Conservation (phyloP, 2,113 vertebrate genomes). For the Oncorhynchus nerka region DNA sequence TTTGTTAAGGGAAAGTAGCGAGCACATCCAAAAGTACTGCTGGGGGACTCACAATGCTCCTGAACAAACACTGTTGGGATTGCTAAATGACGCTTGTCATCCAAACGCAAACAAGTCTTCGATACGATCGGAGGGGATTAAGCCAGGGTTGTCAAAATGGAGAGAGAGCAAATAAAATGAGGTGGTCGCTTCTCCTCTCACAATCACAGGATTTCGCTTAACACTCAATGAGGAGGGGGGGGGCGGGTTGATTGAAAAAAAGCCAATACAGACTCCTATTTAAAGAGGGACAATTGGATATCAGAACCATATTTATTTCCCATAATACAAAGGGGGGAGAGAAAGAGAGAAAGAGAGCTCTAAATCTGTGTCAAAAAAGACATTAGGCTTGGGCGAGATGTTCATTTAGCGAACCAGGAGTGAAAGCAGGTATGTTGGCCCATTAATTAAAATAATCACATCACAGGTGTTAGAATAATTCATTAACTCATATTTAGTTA, state of each 20-base stretch:
- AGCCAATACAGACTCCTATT: conserved; percentile 32
- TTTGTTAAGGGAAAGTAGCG: conserved; percentile 41
- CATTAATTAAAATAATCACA: conserved; percentile 81
- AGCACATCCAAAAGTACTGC: conserved; percentile 28
- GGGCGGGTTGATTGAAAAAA: conserved; percentile 25
- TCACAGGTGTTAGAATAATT: conserved; percentile 79
- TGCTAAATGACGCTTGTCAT: conserved; percentile 56
- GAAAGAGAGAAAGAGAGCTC: conserved; percentile 41
- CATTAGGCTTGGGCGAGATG: conserved; percentile 60
- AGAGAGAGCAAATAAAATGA: conserved; percentile 33
- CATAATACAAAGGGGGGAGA: conserved; percentile 43
- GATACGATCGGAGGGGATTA: conserved; percentile 38
- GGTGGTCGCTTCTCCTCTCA: conserved; percentile 12
- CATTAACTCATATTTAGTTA: conserved; percentile 81
- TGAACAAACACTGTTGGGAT: conserved; percentile 49
- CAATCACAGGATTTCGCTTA: conserved; percentile 40
- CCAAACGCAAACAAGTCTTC: conserved; percentile 50
- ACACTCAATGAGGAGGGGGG: conserved; percentile 41
- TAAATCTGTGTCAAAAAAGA: conserved; percentile 71
- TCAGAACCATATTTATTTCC: conserved; percentile 63
- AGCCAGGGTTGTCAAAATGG: conserved; percentile 44
- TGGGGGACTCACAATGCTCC: conserved; percentile 29
- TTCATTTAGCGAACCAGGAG: conserved; percentile 72
- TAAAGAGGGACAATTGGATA: conserved; percentile 53
- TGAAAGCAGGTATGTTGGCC: conserved; percentile 67